Evolutionary conservation across 2,113 vertebrate genomes (phyloP).

Genomic region (Cheilinus undulatus): DNA sequence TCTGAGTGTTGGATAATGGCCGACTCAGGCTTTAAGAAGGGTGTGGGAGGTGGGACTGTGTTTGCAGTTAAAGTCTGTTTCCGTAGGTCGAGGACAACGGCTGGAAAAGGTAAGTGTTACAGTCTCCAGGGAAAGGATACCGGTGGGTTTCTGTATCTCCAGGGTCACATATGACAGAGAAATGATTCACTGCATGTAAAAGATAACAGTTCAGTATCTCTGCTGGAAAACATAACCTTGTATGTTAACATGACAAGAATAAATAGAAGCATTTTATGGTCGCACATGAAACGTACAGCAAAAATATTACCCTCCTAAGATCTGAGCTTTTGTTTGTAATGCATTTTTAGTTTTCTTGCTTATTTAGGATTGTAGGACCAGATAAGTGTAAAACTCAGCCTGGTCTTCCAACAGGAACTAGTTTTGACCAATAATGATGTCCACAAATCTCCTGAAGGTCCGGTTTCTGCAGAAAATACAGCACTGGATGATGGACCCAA

Average conservation of each 20-base stretch:
- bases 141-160: constrained; percentile 14
- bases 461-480: no score
- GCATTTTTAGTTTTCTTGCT: no score
- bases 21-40: constrained; percentile 21
- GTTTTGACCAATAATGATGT: no score
- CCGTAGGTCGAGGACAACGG: neutral
- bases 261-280: constrained; percentile 12
- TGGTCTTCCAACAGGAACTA: no score
- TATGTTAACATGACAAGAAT: neutral
- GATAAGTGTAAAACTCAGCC: no score
- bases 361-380: no score
- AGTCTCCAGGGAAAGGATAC: constrained; percentile 13
- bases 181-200: constrained; percentile 29
- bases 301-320: no score
- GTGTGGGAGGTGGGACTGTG: constrained; percentile 2
- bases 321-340: no score
- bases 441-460: no score
- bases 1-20: constrained; percentile 64
- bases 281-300: no score
- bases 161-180: constrained; percentile 34
- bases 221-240: constrained; percentile 3
- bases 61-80: constrained; percentile 10
- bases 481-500: no score
- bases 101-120: constrained; percentile 12
- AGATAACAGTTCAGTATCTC: constrained; percentile 20